These are phyloP conservation scores for Lutjanus erythropterus DNA, from an alignment of 2,113 vertebrate genomes.

Conservation along the genomic window DNA sequence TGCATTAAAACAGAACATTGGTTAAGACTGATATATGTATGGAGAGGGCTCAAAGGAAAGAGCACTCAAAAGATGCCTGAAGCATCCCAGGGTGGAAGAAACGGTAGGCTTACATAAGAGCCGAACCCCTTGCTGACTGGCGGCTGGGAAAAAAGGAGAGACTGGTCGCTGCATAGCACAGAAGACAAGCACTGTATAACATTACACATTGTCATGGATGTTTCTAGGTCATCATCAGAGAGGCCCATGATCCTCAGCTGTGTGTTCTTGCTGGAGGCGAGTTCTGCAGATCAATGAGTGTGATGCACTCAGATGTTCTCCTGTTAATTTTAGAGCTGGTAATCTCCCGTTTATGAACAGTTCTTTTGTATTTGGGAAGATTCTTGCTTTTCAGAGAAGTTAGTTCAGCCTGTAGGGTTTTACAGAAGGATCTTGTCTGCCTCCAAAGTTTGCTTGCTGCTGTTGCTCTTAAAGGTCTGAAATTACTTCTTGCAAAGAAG, in stretches of 20 bases:
- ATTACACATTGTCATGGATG: slow-evolving; percentile 63
- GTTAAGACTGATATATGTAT: neutral
- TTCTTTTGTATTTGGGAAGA: slow-evolving; percentile 64
- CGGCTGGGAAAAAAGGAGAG: slow-evolving; percentile 21
- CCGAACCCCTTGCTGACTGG: slow-evolving; percentile 24
- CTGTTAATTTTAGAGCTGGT: slow-evolving; percentile 71
- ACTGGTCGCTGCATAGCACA: slow-evolving; percentile 14
- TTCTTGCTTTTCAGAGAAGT: slow-evolving; percentile 22
- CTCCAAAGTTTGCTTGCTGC: slow-evolving; percentile 14
- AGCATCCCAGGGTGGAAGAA: slow-evolving; percentile 38
- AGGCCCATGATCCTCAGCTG: slow-evolving; percentile 82
- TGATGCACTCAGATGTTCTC: slow-evolving; percentile 62
- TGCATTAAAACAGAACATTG: neutral
- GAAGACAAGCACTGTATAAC: slow-evolving; percentile 44
- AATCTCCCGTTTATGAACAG: slow-evolving; percentile 67
- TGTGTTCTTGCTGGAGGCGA: slow-evolving; percentile 65
- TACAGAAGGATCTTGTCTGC: slow-evolving; percentile 1
- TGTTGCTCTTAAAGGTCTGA: slow-evolving; percentile 17
- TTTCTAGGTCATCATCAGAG: slow-evolving; percentile 72
- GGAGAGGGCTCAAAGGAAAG: neutral
- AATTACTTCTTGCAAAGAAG: slow-evolving; percentile 1
- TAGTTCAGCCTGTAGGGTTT: slow-evolving; percentile 44
- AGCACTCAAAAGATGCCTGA: slow-evolving; percentile 15
- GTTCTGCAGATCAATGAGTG: slow-evolving; percentile 66
- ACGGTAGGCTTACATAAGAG: slow-evolving; percentile 35